A percentile compares a stretch with the other conserved stretches of the same genome.
phyloP scores from a whole-genome alignment of 2,888 invertebrate species.

The Anaspis maculata region DNA sequence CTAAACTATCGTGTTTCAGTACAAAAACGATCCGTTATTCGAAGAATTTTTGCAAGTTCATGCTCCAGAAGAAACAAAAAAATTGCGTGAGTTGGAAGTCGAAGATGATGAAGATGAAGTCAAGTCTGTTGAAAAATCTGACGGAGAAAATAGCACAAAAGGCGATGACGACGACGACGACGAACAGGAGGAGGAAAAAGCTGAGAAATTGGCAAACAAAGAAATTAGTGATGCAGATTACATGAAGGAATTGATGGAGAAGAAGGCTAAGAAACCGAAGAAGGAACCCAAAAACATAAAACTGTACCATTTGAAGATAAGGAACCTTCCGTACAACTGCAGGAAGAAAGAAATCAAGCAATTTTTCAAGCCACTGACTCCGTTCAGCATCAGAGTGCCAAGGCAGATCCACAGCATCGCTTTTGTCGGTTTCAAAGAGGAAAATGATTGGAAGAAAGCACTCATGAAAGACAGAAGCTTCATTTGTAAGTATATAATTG shows the following conservation, averaged over 20 bases:
- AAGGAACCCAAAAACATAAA: slow-evolving; percentile 36
- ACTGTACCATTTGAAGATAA: slow-evolving; percentile 61
- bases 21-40: slow-evolving; percentile 83
- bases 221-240: slow-evolving; percentile 71
- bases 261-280: slow-evolving; percentile 22
- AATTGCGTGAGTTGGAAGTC: slow-evolving; percentile 19
- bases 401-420: slow-evolving; percentile 74
- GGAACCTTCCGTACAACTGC: slow-evolving; percentile 67
- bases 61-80: slow-evolving; percentile 44
- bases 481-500: slow-evolving; percentile 54
- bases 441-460: slow-evolving; percentile 71
- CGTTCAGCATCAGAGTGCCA: slow-evolving; percentile 73
- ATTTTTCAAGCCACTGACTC: slow-evolving; percentile 74
- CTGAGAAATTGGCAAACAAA: slow-evolving; percentile 56
- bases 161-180: slow-evolving; percentile 33
- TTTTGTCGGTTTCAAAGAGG: slow-evolving; percentile 82
- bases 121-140: slow-evolving; percentile 17
- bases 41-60: slow-evolving; percentile 84
- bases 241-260: slow-evolving; percentile 59
- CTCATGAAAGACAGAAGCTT: slow-evolving; percentile 79
- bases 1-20: slow-evolving; percentile 41
- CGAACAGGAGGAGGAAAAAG: slow-evolving; percentile 38
- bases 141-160: slow-evolving; percentile 20
- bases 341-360: slow-evolving; percentile 78
- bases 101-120: slow-evolving; percentile 21